phyloP scores from a whole-genome alignment of 2,113 vertebrate genomes.

The Cyrtonyx montezumae region DNA sequence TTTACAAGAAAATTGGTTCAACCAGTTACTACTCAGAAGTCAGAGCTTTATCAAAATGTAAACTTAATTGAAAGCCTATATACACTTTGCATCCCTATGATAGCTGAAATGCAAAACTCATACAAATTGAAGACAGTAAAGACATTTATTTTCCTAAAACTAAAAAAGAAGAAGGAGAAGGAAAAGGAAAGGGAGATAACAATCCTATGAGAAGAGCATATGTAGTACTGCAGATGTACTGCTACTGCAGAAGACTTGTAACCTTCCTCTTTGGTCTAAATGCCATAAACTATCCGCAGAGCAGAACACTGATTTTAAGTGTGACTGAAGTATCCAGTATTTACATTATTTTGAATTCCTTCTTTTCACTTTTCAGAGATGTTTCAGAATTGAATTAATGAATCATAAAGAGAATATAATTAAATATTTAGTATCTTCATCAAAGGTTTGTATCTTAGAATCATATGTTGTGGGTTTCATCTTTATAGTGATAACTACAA shows the following conservation, averaged over 20 bases:
- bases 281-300: neutral
- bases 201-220: neutral
- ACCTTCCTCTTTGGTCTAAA: neutral
- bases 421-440: neutral
- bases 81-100: neutral
- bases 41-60: neutral
- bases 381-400: neutral
- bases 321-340: fast-evolving
- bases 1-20: neutral
- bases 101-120: neutral
- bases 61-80: neutral
- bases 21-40: neutral
- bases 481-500: slow-evolving; percentile 17
- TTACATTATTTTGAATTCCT: neutral
- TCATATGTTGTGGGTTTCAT: neutral
- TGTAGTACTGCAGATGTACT: neutral
- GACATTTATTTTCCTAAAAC: neutral
- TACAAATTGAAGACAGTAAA: neutral
- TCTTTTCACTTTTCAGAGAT: neutral
- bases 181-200: neutral
- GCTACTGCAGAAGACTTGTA: neutral
- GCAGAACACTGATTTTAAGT: neutral
- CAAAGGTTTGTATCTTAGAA: slow-evolving; percentile 16
- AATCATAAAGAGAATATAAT: neutral
- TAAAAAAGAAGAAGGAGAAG: neutral